phyloP scores from a whole-genome alignment of 53 echinoderm and acorn worm species.

The Arbacia lixula region DNA sequence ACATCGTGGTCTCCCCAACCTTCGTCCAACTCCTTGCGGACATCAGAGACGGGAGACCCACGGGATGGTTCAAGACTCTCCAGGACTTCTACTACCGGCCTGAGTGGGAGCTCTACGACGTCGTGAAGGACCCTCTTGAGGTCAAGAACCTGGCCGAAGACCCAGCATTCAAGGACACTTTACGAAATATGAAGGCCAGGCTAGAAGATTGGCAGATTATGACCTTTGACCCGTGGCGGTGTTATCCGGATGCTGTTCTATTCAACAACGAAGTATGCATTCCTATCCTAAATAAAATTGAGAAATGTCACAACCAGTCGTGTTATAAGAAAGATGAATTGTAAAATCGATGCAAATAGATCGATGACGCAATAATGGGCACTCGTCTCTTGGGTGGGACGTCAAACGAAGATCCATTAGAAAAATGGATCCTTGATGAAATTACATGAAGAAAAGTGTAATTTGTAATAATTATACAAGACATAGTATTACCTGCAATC shows the following conservation, averaged over 20 bases:
- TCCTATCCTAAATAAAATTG: slow-evolving; percentile 3
- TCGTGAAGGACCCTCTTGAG: slow-evolving; percentile 78
- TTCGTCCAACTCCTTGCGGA: slow-evolving; percentile 73
- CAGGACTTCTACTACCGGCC: slow-evolving; percentile 87
- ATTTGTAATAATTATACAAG: no score
- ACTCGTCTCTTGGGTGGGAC: no score
- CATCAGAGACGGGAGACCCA: slow-evolving; percentile 58
- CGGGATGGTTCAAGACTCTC: slow-evolving; percentile 85
- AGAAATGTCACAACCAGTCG: background rate
- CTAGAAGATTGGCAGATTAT: slow-evolving; percentile 64
- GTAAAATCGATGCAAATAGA: no score
- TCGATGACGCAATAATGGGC: no score
- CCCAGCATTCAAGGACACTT: slow-evolving; percentile 18
- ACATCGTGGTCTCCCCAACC: slow-evolving; percentile 71
- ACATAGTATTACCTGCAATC: no score
- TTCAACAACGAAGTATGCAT: slow-evolving; percentile 10
- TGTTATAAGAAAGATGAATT: background rate
- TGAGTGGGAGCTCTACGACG: slow-evolving; percentile 86
- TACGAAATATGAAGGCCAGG: slow-evolving; percentile 63
- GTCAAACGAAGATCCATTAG: no score
- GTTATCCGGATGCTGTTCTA: slow-evolving; percentile 79
- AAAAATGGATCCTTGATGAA: no score
- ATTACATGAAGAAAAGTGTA: no score
- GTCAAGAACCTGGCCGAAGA: slow-evolving; percentile 70
- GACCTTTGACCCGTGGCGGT: slow-evolving; percentile 85